These are phyloP conservation scores for Tupaia tana DNA, from an alignment of 2,113 vertebrate species.

Conservation along the genomic window DNA sequence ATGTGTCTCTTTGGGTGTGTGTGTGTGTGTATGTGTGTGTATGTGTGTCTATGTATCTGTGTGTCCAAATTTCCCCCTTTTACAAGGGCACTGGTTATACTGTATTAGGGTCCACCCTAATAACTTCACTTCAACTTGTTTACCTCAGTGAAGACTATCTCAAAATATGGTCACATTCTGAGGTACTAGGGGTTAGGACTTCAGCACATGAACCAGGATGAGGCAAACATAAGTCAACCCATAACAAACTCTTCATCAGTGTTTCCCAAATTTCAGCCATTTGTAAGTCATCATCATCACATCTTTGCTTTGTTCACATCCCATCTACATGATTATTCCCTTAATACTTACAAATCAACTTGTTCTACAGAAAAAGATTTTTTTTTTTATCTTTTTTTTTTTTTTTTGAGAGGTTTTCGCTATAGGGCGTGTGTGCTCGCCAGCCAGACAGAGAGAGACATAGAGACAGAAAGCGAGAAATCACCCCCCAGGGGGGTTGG, in stretches of 20 bases:
- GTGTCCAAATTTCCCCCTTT: not conserved
- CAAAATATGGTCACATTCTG: not conserved
- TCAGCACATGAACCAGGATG: not conserved
- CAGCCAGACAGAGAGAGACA: too few relatives aligned
- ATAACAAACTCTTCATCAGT: not conserved
- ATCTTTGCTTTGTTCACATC: not conserved
- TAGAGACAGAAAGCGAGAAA: too few relatives aligned
- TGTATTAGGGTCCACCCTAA: not conserved
- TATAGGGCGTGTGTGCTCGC: too few relatives aligned
- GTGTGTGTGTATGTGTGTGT: not conserved
- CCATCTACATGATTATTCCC: not conserved
- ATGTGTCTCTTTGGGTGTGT: not conserved
- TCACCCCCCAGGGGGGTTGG: too few relatives aligned
- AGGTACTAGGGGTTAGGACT: not conserved
- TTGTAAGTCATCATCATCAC: not conserved
- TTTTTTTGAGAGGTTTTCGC: too few relatives aligned
- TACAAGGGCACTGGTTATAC: not conserved
- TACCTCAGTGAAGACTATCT: not conserved
- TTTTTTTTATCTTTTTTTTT: too few relatives aligned
- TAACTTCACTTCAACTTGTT: not conserved
- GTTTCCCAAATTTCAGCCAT: not conserved
- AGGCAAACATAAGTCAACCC: not conserved
- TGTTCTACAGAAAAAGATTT: slow-evolving; percentile 9
- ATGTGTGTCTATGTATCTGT: not conserved
- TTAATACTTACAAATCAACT: slow-evolving; percentile 15